Conservation (phyloP, 2,888 invertebrate genomes). For the Coleophora deauratella region DNA sequence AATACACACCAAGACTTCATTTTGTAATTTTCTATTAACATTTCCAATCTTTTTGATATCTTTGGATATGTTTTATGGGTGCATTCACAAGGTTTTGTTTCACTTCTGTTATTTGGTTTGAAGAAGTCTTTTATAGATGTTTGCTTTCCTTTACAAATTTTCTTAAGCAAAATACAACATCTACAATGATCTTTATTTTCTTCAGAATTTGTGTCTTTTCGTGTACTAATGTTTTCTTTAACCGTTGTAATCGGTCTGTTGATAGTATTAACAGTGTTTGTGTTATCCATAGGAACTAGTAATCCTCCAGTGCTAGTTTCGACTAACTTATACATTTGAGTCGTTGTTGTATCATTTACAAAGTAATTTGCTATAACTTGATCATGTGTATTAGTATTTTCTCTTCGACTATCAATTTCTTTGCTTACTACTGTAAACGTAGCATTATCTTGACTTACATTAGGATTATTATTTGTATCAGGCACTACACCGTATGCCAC, state of each 20-base stretch:
- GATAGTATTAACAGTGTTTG: constrained; percentile 22
- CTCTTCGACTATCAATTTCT: no score
- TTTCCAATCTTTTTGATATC: constrained; percentile 40
- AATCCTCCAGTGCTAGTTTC: constrained; percentile 31
- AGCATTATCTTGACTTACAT: no score
- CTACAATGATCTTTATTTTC: constrained; percentile 32
- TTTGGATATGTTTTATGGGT: constrained; percentile 31
- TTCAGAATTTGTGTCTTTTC: not conserved
- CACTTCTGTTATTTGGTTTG: constrained; percentile 16
- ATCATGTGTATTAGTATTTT: not conserved
- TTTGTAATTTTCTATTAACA: constrained; percentile 38
- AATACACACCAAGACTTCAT: constrained; percentile 22
- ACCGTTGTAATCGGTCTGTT: constrained; percentile 21
- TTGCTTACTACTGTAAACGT: no score
- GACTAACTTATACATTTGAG: constrained; percentile 30
- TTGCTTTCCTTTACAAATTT: constrained; percentile 26
- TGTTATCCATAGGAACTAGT: constrained; percentile 30
- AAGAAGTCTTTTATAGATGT: constrained; percentile 49
- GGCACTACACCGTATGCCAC: no score
- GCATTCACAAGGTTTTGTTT: constrained; percentile 33
- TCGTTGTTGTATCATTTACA: constrained; percentile 4
- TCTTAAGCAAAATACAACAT: constrained; percentile 44
- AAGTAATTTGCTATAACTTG: not conserved
- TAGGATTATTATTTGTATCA: no score
- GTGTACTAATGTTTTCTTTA: not conserved